Percentiles rank a stretch among this genome's conserved stretches.
Evolutionary conservation across 2,113 vertebrate genomes (phyloP).

Genomic region (Empidonax traillii): DNA sequence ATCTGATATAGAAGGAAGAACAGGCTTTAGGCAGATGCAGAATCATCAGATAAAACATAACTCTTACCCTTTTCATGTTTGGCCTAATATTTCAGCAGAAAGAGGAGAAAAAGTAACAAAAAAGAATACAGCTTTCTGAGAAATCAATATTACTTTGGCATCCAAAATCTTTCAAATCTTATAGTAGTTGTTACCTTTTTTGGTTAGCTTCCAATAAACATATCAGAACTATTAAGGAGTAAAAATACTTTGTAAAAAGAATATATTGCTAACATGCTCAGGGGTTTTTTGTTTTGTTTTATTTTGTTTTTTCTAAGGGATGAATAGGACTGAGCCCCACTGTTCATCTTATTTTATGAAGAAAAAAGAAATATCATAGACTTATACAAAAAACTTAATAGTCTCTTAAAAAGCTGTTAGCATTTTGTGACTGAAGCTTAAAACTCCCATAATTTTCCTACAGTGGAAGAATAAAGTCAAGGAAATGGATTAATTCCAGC

Average conservation of each 20-base stretch:
- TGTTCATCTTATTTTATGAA: background rate
- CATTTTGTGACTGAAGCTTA: background rate
- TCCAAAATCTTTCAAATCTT: background rate
- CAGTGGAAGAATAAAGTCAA: background rate
- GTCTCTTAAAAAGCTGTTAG: background rate
- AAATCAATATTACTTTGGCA: background rate
- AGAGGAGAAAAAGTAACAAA: background rate
- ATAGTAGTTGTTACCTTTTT: background rate
- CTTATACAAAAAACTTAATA: background rate
- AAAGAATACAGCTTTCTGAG: background rate
- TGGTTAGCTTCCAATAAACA: background rate
- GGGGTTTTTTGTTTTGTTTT: fast-evolving
- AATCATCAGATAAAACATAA: background rate
- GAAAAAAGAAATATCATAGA: background rate
- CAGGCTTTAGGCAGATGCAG: background rate
- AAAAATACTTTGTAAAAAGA: background rate
- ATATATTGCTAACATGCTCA: background rate
- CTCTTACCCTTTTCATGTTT: background rate
- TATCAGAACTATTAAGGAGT: background rate
- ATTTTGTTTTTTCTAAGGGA: background rate
- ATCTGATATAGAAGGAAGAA: background rate
- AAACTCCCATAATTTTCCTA: background rate
- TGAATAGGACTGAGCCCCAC: background rate
- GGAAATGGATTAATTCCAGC: background rate
- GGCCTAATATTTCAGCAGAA: background rate